These are phyloP conservation scores for Propithecus perrieri DNA, from an alignment of 2,797 vertebrate genomes.

Conservation along the genomic window DNA sequence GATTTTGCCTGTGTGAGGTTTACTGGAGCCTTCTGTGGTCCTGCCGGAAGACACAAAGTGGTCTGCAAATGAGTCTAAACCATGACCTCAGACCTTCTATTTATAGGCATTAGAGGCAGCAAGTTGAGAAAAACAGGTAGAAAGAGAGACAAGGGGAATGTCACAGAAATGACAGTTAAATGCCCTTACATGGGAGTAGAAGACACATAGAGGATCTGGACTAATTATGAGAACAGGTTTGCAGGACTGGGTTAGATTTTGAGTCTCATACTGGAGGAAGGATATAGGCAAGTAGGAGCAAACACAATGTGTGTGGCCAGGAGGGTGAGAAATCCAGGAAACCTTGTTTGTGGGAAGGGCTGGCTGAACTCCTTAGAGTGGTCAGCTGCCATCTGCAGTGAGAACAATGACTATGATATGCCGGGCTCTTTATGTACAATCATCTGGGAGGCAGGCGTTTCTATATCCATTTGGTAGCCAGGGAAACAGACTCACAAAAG, in stretches of 20 bases:
- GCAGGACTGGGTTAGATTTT: neutral
- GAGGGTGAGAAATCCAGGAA: neutral
- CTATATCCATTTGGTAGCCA: neutral
- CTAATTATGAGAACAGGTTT: neutral
- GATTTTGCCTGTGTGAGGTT: neutral
- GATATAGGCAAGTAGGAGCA: neutral
- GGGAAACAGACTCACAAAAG: neutral
- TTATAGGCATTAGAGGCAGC: neutral
- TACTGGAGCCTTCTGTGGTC: neutral
- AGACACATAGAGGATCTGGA: neutral
- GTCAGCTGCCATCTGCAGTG: neutral
- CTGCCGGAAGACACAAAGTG: neutral
- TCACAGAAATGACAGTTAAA: neutral
- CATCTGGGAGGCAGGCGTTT: neutral
- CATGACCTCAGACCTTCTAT: neutral
- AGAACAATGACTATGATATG: neutral
- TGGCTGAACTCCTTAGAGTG: no score
- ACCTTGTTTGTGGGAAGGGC: neutral
- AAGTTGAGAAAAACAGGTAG: neutral
- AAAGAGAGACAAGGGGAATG: neutral
- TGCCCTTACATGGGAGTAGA: fast-evolving
- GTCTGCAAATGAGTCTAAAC: neutral
- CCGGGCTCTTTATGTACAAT: neutral
- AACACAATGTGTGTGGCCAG: fast-evolving
- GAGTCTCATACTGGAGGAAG: neutral